These are phyloP conservation scores for Atherinomorus stipes DNA, from an alignment of 2,113 vertebrate genomes.

Conservation along the genomic window DNA sequence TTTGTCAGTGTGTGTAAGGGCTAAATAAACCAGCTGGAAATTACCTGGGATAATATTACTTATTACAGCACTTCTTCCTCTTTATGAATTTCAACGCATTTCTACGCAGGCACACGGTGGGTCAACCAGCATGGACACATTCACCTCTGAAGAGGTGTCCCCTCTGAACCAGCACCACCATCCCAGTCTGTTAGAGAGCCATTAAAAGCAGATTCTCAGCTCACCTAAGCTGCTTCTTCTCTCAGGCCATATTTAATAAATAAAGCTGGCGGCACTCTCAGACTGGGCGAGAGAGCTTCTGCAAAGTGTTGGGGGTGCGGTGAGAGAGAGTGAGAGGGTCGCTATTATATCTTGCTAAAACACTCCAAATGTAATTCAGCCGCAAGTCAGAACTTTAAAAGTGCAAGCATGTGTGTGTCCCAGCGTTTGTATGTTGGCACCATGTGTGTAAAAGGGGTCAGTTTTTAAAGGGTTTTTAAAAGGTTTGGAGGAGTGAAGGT, in stretches of 20 bases:
- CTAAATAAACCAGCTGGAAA: no score
- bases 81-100: conserved; percentile 44
- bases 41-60: no score
- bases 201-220: conserved; percentile 71
- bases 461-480: conserved; percentile 80
- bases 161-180: conserved; percentile 20
- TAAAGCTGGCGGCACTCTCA: conserved; percentile 74
- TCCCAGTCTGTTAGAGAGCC: conserved; percentile 64
- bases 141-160: conserved; percentile 62
- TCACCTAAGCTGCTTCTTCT: conserved; percentile 61
- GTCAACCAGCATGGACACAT: conserved; percentile 58
- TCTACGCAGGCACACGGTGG: conserved; percentile 25
- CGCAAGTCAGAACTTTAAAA: conserved; percentile 78
- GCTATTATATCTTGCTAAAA: conserved; percentile 79
- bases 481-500: conserved; percentile 81
- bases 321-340: conserved; percentile 68
- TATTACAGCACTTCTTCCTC: no score
- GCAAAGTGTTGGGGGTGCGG: conserved; percentile 32
- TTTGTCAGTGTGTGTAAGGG: no score
- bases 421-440: conserved; percentile 36
- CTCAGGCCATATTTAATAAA: conserved; percentile 80
- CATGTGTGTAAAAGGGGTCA: conserved; percentile 66
- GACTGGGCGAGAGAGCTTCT: conserved; percentile 64
- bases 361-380: conserved; percentile 82
- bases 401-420: conserved; percentile 64